phyloP scores from a whole-genome alignment of 2,888 invertebrate genomes.

The Malthinus seriepunctatus region DNA sequence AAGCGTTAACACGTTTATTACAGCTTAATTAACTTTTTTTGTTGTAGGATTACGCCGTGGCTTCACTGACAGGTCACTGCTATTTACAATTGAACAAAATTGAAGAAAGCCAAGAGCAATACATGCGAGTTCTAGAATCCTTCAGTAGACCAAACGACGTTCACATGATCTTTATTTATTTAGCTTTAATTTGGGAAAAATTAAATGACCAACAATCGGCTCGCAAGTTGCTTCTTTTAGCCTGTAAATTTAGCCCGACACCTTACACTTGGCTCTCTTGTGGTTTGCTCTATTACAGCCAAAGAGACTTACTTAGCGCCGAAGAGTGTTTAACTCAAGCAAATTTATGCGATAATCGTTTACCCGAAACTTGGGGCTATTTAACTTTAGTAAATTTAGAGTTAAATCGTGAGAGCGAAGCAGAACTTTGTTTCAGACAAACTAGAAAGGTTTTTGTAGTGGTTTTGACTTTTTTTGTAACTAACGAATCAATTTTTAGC shows the following conservation, averaged over 20 bases:
- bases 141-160: slow-evolving; percentile 46
- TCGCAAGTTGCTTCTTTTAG: slow-evolving; percentile 45
- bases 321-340: slow-evolving; percentile 52
- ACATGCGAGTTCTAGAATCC: slow-evolving; percentile 43
- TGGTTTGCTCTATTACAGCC: slow-evolving; percentile 40
- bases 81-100: slow-evolving; percentile 37
- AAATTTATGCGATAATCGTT: slow-evolving; percentile 47
- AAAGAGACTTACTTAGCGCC: slow-evolving; percentile 48
- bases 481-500: slow-evolving; percentile 3
- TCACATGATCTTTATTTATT: slow-evolving; percentile 46
- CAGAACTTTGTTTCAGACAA: slow-evolving; percentile 49
- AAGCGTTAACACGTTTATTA: no score
- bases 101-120: slow-evolving; percentile 43
- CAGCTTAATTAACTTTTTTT: background rate
- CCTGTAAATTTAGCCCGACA: slow-evolving; percentile 48
- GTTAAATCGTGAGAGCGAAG: slow-evolving; percentile 43
- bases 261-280: slow-evolving; percentile 48
- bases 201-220: slow-evolving; percentile 43
- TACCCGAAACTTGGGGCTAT: slow-evolving; percentile 51
- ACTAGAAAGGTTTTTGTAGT: slow-evolving; percentile 39
- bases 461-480: background rate
- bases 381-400: slow-evolving; percentile 49
- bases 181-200: slow-evolving; percentile 39
- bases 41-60: slow-evolving; percentile 44
- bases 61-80: slow-evolving; percentile 46